Percentiles rank a stretch among this genome's conserved stretches.
Evolutionary conservation across 2,888 invertebrate genomes (phyloP).

Genomic region (Rhimphoctona megacephalus): DNA sequence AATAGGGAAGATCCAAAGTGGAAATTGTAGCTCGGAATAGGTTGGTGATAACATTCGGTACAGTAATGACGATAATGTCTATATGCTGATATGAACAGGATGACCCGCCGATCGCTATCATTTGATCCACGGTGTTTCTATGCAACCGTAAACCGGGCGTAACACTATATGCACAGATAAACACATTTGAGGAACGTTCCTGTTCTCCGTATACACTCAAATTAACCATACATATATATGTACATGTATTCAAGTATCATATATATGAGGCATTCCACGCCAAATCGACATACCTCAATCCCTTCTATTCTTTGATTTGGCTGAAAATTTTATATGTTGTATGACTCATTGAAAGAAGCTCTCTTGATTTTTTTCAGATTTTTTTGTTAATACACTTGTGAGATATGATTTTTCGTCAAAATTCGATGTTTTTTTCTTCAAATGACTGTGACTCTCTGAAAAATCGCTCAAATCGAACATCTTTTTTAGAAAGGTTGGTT

Average conservation of each 20-base stretch:
- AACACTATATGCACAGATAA: slow-evolving; percentile 8
- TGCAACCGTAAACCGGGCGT: slow-evolving; percentile 7
- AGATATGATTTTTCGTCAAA: no score
- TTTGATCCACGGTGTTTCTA: slow-evolving; percentile 34
- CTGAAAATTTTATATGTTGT: no score
- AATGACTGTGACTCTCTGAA: no score
- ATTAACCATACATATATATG: background rate
- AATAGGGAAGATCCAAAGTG: slow-evolving; percentile 13
- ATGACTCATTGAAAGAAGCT: no score
- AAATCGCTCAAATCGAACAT: no score
- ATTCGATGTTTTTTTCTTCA: no score
- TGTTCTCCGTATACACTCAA: slow-evolving; percentile 32
- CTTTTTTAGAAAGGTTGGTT: no score
- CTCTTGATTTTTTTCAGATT: no score
- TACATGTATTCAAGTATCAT: slow-evolving; percentile 18
- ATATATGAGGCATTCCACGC: no score
- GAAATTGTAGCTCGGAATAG: slow-evolving; percentile 62
- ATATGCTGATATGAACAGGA: slow-evolving; percentile 40
- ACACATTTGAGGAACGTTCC: slow-evolving; percentile 13
- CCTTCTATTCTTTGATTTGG: no score
- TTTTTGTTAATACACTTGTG: no score
- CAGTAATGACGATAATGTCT: slow-evolving; percentile 60
- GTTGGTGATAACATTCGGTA: slow-evolving; percentile 29
- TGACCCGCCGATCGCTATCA: slow-evolving; percentile 55
- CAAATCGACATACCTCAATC: no score